Base-by-base conservation (phyloP, 2,113 vertebrate species). In the Zapornia atra region DNA sequence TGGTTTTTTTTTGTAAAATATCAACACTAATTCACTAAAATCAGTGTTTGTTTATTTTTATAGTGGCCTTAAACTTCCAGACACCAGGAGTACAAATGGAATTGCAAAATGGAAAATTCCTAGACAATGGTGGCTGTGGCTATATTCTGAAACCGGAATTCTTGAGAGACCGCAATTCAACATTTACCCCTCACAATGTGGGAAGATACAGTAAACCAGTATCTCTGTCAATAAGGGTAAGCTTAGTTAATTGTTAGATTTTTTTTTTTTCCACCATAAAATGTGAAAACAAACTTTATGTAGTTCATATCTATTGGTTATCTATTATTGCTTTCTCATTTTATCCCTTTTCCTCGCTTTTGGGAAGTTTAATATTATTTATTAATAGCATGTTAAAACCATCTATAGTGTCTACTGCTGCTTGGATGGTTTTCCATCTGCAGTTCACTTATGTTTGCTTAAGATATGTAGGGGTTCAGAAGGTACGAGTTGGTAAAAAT, bases 1-100 rank as follows among this genome's bases (percentile, higher is more conserved):
- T 38, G 17, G 16, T 48, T 48, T 24, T 86, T 3, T 61, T 89
- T 85, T 31, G 66, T 21, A 68, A 87, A 90, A 21, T 64, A 34
- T 51, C 24, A 56, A 53, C 40, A 15, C 11, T 24, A 72, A 54
- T 44, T 80, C 34, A 73, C 91, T 40, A 84, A 83, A 82, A 70
- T 75, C 15, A 78, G 13, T 88, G 87, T 71, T 48, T 72, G 72
- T 69, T 51, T 60, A 22, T 80, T 91, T 77, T 94, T 95, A 36
- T 93, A 99, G 99, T 99, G 98, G 98, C 99, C 46, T 97, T 99
- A 84, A 99, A 99, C 97, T 99, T 99, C 96, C 99, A 99, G 94
- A 99, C 98, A 11, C 86, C 90, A 0, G 98, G 98, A 89, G 4
- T 97, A 42, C 91, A 98, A 18, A 99, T 99, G 99, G 98, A 99